A percentile compares a stretch with the other conserved stretches of the same genome.
Evolutionary conservation across 2,888 invertebrate species (phyloP).

Genomic region (Idaea straminata): DNA sequence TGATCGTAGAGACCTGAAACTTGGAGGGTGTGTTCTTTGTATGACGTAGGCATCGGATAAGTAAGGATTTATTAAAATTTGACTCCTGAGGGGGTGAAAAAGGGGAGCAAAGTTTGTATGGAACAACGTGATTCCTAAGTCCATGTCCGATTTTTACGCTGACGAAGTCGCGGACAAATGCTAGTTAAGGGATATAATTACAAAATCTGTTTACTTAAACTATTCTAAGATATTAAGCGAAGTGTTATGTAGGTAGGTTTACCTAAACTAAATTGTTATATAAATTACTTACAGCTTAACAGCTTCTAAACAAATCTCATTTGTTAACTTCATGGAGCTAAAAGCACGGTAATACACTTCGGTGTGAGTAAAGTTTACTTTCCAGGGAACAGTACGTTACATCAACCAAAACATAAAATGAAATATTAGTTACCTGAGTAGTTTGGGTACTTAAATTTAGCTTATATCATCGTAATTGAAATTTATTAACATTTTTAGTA

Average conservation of each 20-base stretch:
- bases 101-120: no score
- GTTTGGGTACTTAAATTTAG: neutral
- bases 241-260: neutral
- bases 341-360: slow-evolving; percentile 26
- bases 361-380: slow-evolving; percentile 14
- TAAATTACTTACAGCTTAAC: neutral
- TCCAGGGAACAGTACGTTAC: neutral
- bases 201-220: neutral
- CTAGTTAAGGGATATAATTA: no score
- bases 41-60: no score
- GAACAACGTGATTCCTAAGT: no score
- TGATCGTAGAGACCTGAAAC: no score
- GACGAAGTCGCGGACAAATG: no score
- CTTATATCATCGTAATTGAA: neutral
- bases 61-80: no score
- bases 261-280: neutral
- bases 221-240: neutral
- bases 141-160: no score
- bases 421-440: neutral
- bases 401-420: neutral
- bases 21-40: no score
- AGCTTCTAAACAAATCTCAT: slow-evolving; percentile 11
- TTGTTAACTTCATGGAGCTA: slow-evolving; percentile 15
- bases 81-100: no score
- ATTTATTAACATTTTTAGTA: no score